Evolutionary conservation across 2,113 vertebrate species (phyloP).

Genomic region (Ptyas mucosa): DNA sequence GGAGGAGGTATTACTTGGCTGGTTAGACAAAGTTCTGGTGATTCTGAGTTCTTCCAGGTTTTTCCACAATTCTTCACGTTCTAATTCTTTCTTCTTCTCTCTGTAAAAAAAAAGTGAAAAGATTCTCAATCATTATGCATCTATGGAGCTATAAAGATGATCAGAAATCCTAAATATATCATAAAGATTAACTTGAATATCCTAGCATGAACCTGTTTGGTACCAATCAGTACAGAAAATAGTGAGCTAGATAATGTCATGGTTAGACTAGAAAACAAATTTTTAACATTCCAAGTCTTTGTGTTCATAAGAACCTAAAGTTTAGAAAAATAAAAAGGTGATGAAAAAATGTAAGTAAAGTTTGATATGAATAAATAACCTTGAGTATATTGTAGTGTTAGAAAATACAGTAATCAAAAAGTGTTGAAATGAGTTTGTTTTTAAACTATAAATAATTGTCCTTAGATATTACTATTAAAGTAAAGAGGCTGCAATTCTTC

Average conservation of each 20-base stretch:
- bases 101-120: conserved; percentile 61
- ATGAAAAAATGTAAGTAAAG: background rate
- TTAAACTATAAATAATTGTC: background rate
- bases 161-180: background rate
- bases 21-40: conserved; percentile 69
- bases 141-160: background rate
- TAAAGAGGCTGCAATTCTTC: background rate
- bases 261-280: background rate
- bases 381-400: background rate
- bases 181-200: background rate
- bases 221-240: background rate
- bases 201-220: background rate
- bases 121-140: background rate
- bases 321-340: background rate
- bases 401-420: background rate
- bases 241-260: background rate
- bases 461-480: background rate
- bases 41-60: conserved; percentile 87
- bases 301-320: background rate
- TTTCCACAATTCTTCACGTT: conserved; percentile 94
- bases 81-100: conserved; percentile 97
- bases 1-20: conserved; percentile 81
- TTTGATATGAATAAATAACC: background rate
- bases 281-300: background rate
- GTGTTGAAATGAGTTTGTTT: background rate